Conservation (phyloP, 2,113 vertebrate species). For the Petrocephalus microphthalmus region DNA sequence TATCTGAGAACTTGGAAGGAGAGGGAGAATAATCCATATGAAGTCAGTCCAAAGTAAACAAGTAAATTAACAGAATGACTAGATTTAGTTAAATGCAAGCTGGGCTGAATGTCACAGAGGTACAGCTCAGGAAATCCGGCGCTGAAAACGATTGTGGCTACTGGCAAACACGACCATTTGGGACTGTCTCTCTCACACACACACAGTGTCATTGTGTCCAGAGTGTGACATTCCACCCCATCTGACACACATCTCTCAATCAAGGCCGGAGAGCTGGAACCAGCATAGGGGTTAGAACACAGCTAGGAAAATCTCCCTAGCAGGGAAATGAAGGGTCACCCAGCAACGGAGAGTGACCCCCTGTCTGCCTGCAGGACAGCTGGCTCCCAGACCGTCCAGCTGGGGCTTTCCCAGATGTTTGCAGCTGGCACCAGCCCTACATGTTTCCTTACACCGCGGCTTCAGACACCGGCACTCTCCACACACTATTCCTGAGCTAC, state of each 20-base stretch:
- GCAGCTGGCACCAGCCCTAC: background rate
- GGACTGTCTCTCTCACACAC: background rate
- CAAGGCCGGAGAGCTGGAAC: slow-evolving; percentile 15
- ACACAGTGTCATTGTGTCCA: background rate
- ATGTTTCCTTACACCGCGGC: background rate
- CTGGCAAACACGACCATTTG: slow-evolving; percentile 25
- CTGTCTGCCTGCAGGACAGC: background rate
- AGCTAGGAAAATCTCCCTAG: slow-evolving; percentile 22
- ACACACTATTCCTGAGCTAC: background rate
- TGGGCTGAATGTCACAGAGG: background rate
- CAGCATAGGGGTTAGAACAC: slow-evolving; percentile 3
- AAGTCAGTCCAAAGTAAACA: background rate
- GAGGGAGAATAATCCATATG: background rate
- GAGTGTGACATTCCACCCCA: background rate
- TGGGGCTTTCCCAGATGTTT: background rate
- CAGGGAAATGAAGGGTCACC: slow-evolving; percentile 5
- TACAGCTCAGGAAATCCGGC: background rate
- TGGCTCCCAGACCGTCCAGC: background rate
- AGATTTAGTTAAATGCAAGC: background rate
- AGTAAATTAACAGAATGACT: background rate
- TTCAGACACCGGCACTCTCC: background rate
- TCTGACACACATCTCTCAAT: background rate
- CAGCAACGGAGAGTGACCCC: background rate
- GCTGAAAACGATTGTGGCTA: background rate
- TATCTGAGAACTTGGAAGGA: background rate